Evolutionary conservation across 92 coral and sea anemone genomes (phyloP).

Genomic region (Bergia sp.): DNA sequence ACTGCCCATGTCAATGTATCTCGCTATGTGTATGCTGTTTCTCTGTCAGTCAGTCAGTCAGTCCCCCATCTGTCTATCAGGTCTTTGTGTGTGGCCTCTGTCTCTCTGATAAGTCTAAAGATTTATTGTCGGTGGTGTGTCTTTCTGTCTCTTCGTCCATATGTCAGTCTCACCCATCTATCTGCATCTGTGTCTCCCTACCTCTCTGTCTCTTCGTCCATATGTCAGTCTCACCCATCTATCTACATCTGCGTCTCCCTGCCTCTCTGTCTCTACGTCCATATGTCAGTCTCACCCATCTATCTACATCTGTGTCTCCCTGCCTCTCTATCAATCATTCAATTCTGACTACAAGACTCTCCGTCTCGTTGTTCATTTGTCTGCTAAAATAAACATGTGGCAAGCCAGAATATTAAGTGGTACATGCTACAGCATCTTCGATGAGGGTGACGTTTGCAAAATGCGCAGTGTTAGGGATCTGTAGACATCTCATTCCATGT

Average conservation of each 20-base stretch:
- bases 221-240: no score
- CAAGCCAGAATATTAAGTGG: constrained; percentile 40
- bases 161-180: not conserved
- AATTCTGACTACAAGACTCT: not conserved
- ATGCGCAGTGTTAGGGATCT: constrained; percentile 99
- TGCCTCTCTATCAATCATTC: not conserved
- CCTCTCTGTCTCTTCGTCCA: no score
- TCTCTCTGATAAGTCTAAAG: no score
- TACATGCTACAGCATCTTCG: constrained; percentile 97
- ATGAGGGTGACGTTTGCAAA: constrained; percentile 98
- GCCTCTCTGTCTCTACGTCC: no score
- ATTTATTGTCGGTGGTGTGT: no score
- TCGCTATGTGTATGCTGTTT: not conserved
- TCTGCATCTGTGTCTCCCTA: not conserved
- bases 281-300: not conserved
- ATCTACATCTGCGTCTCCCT: no score
- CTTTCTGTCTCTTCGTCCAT: no score
- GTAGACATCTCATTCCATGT: constrained; percentile 97
- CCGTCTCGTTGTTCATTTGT: not conserved
- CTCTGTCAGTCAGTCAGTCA: not conserved
- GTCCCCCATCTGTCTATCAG: not conserved
- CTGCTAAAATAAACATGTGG: not conserved
- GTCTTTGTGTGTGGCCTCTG: not conserved
- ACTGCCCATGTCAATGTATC: not conserved
- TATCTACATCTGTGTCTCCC: not conserved